phyloP scores from a whole-genome alignment of 2,113 vertebrate species.

The Myrmecobius fasciatus region DNA sequence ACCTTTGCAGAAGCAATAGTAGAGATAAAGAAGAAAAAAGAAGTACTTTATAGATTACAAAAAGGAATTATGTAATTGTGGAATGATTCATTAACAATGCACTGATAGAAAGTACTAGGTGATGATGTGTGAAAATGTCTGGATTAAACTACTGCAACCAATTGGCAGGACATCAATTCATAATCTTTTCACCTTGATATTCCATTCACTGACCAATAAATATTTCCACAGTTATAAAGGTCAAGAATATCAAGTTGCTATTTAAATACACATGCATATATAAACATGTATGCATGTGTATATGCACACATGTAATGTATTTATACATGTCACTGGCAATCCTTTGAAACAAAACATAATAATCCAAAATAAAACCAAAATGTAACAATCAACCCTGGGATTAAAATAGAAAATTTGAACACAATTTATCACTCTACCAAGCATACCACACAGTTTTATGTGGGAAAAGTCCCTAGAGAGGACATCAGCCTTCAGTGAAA shows the following conservation, averaged over 20 bases:
- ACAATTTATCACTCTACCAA: not conserved
- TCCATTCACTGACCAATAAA: not conserved
- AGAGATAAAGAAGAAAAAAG: not conserved
- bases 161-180: not conserved
- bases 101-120: not conserved
- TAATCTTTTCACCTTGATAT: not conserved
- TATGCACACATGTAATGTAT: not conserved
- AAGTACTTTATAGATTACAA: not conserved
- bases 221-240: not conserved
- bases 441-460: not conserved
- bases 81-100: not conserved
- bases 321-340: not conserved
- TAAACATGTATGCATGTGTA: no score
- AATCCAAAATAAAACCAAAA: not conserved
- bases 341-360: not conserved
- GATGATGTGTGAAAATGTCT: not conserved
- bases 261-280: no score
- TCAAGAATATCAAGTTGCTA: not conserved
- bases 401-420: not conserved
- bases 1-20: not conserved
- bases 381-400: not conserved
- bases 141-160: not conserved
- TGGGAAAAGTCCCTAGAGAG: not conserved
- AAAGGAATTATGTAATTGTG: not conserved
- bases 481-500: conserved; percentile 11